A percentile compares a stretch with the other conserved stretches of the same genome.
Evolutionary conservation across 2,888 invertebrate genomes (phyloP).

Genomic region (Stegana nigrithorax): DNA sequence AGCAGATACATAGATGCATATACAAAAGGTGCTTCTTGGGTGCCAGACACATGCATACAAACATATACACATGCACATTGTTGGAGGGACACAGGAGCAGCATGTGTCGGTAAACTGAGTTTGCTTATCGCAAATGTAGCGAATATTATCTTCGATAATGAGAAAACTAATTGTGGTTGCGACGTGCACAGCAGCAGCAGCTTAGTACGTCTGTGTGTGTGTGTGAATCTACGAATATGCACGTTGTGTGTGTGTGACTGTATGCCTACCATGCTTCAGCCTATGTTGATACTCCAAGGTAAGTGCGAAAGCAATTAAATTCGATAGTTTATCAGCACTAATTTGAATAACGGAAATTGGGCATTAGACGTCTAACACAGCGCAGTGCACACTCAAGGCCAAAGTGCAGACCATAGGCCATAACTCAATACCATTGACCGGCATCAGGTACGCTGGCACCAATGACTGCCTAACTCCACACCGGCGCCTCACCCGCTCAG

Average conservation of each 20-base stretch:
- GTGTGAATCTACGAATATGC: neutral
- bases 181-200: too few relatives aligned
- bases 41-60: constrained; percentile 20
- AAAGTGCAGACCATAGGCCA: neutral
- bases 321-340: constrained; percentile 45
- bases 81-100: too few relatives aligned
- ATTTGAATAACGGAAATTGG: constrained; percentile 53
- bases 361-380: neutral
- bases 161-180: constrained; percentile 48
- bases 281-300: too few relatives aligned
- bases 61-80: too few relatives aligned
- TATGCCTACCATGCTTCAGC: too few relatives aligned
- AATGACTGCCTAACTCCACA: too few relatives aligned
- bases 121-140: constrained; percentile 48
- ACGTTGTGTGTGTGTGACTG: constrained; percentile 11
- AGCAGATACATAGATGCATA: neutral
- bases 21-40: constrained; percentile 22
- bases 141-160: constrained; percentile 56
- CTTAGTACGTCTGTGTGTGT: neutral
- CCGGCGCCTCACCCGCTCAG: too few relatives aligned
- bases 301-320: constrained; percentile 52
- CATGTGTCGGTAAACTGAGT: too few relatives aligned
- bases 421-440: neutral
- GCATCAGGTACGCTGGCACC: too few relatives aligned
- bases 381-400: neutral